A percentile compares a stretch with the other conserved stretches of the same genome.
These are phyloP conservation scores for Hyppa rectilinea DNA, from an alignment of 2,888 invertebrate genomes.

Conservation along the genomic window DNA sequence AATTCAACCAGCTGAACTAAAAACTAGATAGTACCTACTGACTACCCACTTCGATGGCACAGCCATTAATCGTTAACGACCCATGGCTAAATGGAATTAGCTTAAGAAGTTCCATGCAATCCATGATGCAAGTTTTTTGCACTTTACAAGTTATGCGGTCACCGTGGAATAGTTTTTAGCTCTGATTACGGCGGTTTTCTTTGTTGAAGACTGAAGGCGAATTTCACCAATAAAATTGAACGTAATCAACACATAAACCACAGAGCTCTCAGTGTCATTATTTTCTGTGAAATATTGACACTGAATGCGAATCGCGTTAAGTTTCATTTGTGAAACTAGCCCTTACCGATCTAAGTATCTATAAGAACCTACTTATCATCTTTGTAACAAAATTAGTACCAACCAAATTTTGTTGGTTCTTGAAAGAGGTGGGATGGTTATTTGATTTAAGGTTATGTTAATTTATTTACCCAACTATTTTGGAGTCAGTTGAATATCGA, in stretches of 20 bases:
- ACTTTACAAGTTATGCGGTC: slow-evolving; percentile 30
- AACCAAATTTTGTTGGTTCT: not conserved
- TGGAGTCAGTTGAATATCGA: not conserved
- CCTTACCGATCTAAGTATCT: not conserved
- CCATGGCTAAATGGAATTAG: slow-evolving; percentile 34
- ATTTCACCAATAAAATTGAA: too few relatives aligned
- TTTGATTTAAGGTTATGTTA: not conserved
- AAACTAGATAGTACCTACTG: not conserved
- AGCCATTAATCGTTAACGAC: slow-evolving; percentile 24
- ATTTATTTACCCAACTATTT: not conserved
- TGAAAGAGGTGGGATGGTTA: not conserved
- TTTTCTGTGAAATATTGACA: too few relatives aligned
- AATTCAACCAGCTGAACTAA: not conserved
- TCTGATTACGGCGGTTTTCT: not conserved
- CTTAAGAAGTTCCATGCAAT: slow-evolving; percentile 45
- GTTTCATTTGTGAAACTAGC: too few relatives aligned
- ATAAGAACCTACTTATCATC: not conserved
- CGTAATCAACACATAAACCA: too few relatives aligned
- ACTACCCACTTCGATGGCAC: not conserved
- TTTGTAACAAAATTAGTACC: not conserved
- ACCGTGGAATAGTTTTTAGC: slow-evolving; percentile 3
- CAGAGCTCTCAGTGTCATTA: too few relatives aligned
- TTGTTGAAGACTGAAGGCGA: not conserved
- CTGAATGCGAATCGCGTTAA: too few relatives aligned
- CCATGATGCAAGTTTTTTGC: slow-evolving; percentile 29